Conservation (phyloP, 2,797 vertebrate genomes). For the Garrulus glandarius region DNA sequence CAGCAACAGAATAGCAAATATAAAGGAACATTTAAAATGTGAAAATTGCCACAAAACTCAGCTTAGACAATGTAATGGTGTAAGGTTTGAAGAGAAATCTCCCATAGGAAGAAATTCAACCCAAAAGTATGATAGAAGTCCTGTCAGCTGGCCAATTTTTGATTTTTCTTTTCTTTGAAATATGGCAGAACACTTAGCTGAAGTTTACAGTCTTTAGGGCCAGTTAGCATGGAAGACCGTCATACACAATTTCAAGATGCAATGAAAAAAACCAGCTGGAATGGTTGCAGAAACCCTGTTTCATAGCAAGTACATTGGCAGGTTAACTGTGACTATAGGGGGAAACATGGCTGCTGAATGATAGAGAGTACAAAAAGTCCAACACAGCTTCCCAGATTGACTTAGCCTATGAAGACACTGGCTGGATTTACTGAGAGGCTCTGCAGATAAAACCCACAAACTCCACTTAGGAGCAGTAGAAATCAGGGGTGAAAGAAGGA, state of each 20-base stretch:
- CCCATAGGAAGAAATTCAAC: not conserved
- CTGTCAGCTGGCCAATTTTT: not conserved
- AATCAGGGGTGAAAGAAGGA: not conserved
- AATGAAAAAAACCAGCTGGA: conserved; percentile 44
- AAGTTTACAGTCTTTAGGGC: conserved; percentile 36
- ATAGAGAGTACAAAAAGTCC: conserved; percentile 42
- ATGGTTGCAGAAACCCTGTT: conserved; percentile 63
- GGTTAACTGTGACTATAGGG: conserved; percentile 56
- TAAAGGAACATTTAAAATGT: conserved; percentile 23
- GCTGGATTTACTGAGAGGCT: conserved; percentile 8
- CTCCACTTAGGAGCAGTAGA: not conserved
- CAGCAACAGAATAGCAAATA: not conserved
- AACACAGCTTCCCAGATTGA: conserved; percentile 51
- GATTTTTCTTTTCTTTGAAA: not conserved
- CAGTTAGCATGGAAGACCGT: conserved; percentile 47
- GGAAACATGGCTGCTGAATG: conserved; percentile 57
- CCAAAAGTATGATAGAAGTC: not conserved
- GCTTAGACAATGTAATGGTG: not conserved
- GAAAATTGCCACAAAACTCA: not conserved
- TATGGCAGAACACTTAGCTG: conserved; percentile 1
- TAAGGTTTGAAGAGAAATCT: conserved; percentile 13
- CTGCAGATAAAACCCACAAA: not conserved
- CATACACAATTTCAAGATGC: conserved; percentile 53
- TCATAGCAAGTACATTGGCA: conserved; percentile 59
- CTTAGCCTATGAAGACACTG: conserved; percentile 34